These are phyloP conservation scores for Gymnoscopelus microlampas DNA, from an alignment of 2,797 vertebrate species.

Conservation along the genomic window DNA sequence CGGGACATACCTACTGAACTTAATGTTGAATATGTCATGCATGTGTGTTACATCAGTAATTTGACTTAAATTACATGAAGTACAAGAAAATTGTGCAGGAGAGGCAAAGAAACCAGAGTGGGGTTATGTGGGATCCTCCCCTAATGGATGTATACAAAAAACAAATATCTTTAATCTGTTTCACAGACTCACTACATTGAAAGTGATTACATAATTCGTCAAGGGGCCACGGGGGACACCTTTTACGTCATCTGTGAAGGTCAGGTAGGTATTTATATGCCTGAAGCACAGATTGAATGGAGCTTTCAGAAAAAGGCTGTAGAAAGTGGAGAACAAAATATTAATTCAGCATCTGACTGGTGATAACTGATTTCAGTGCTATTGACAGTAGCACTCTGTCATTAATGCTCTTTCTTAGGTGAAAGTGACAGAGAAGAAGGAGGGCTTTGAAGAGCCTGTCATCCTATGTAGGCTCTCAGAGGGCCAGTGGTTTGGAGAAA, in stretches of 20 bases:
- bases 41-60: too few species aligned
- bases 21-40: too few species aligned
- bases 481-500: constrained; percentile 81
- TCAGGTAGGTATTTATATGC: constrained; percentile 68
- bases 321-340: constrained; percentile 40
- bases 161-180: constrained; percentile 9
- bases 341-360: constrained; percentile 33
- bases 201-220: constrained; percentile 76
- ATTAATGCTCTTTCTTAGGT: constrained; percentile 65
- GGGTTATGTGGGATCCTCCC: too few species aligned
- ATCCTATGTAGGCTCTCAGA: constrained; percentile 69
- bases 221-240: constrained; percentile 74
- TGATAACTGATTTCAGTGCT: constrained; percentile 38
- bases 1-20: too few species aligned
- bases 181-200: constrained; percentile 74
- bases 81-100: too few species aligned
- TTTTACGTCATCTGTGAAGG: constrained; percentile 82
- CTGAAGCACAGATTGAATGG: constrained; percentile 19
- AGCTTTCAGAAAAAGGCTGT: constrained; percentile 33
- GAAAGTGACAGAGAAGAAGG: constrained; percentile 74
- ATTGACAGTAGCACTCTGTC: constrained; percentile 12
- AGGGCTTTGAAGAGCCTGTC: constrained; percentile 60
- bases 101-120: too few species aligned
- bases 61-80: too few species aligned
- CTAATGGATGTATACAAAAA: too few species aligned